Base-by-base conservation (phyloP, 2,888 invertebrate genomes). In the Caenorhabditis angaria region DNA sequence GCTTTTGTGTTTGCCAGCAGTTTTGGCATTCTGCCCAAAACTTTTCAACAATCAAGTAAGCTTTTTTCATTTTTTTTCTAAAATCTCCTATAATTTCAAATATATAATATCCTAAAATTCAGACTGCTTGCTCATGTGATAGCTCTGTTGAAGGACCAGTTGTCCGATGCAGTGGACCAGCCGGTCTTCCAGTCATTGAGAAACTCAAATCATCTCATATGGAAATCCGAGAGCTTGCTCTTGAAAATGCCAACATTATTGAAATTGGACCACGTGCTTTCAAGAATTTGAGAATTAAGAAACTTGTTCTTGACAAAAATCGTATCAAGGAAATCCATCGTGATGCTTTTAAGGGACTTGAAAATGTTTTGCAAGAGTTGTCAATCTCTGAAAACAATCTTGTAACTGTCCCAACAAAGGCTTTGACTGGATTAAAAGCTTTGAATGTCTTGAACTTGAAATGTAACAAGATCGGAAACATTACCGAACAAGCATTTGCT, bases 291-390 rank as follows among this genome's bases (percentile, higher is more conserved):
- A 76, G 87, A 35, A 85, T 89, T 65, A 84, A 87, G 67, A 87
- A 85, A 61, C 80, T 88, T 5, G 85, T 85, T 54, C 66, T 89
- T 29, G 84, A 88, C 65, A 83, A 88, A 65, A 88, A 88, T 55
- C 73, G 85, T 2, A 85, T 88, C 53, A 75, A 75, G 22, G 67
- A 62, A 10, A 81, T 88, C 48, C 85, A 88, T 25, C 70, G 76
- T 25, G 76, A 87, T 54, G 89, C 89, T 2, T 89, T 89, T 78
- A 73, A 74, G 6, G 94, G 94, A 0, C 93, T 95, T 88, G 94
- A 94, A 82, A 90, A 90, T 25, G 91, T 92, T 4, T 80, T 95
- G 56, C 92, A 92, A 87, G 94, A 93, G 88, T 90, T 95, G 50
- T 94, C 94, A 88, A 90, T 95, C 62, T 88, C 88, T 92, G 77